Evolutionary conservation across 2,888 invertebrate genomes (phyloP), one percentile per base, ranked within the genome.

Genomic region (Stenurella melanura): DNA sequence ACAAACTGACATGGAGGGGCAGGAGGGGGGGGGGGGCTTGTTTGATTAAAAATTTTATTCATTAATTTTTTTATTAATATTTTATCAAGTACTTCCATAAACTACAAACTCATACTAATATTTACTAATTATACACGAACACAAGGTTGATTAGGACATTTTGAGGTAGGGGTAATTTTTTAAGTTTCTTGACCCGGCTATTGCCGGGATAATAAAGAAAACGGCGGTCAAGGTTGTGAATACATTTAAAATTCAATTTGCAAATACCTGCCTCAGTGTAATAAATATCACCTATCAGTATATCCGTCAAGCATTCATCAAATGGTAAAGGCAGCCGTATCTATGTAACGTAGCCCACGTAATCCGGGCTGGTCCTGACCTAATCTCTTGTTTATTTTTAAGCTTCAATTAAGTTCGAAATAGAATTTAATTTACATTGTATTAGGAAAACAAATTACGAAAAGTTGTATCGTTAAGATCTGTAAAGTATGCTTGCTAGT

Each of bases 161-260:
- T 15, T n/a, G 4, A 50, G 12, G 50, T 21, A 21, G 42, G 60
- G 60, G 60, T 21, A 21, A 21, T 18, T 70, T 60, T 70, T 70
- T 18, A 17, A 60, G 50, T 70, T 61, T 60, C 60, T 70, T 70
- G 60, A 70, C 70, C 60, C 42, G 60, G 9, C 70, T 42, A 70
- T 70, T 70, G 18, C 21, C 61, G 15, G 12, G 19, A 60, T 21
- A 42, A n/a, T n/a, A 70, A 70, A 19, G 38, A 66, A 60, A 15
- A 21, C 60, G 38, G 26, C 42, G 70, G 70, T 70, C 70, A 70
- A 70, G 70, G 70, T 57, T 70, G 50, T n/a, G 34, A 56, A 38
- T 58, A 60, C 58, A 60, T 61, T 70, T 70, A 70, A 70, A 70
- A 70, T 70, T 70, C 70, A 70, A 70, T 70, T 70, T 70, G 70